Base-by-base conservation (phyloP, 2,888 invertebrate genomes). In the Philopedon plagiatum region DNA sequence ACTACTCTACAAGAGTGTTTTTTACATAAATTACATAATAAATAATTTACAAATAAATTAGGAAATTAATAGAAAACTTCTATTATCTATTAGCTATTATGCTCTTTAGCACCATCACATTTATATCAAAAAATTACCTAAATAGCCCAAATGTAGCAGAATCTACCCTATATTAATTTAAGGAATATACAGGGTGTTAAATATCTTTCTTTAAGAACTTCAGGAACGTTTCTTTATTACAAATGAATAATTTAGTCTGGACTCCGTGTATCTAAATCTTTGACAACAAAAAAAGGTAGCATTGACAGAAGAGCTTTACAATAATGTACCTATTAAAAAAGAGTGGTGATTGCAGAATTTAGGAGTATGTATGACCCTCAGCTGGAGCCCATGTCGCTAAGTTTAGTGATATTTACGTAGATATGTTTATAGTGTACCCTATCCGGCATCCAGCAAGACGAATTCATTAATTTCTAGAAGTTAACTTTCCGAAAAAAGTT, bases 71-170 rank as follows among this genome's bases (percentile, higher is more conserved):
- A 79, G 77, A 78, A 66, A 78, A 80, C 78, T 54, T 76, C 64
- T 76, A 70, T 77, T 71, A 73, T 76, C 77, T 77, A 78, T 26
- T 65, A 34, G n/a, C 56, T 71, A 58, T 56, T 81, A 81, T 80
- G 80, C 80, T 51, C 75, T 80, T 75, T 83, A 83, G 84, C 83
- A 84, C 84, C 84, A 83, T 83, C 83, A 84, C 83, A 83, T 82
- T 83, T 81, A 83, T 78, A 74, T 76, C 76, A 78, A 64, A 41
- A 77, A 79, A 69, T 60, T 74, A 76, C 64, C 69, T 76, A 71
- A 65, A 41, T 66, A 58, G 70, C 70, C 63, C 70, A 70, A 56
- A 8, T 61, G 34, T 56, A 63, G 62, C 49, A 37, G 63, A 66
- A 58, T 66, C 46, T 66, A 65, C n/a, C 9, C 2, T 57, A 66